These are phyloP conservation scores for Pristionchus exspectatus DNA, from an alignment of 2,888 invertebrate species.

Conservation along the genomic window DNA sequence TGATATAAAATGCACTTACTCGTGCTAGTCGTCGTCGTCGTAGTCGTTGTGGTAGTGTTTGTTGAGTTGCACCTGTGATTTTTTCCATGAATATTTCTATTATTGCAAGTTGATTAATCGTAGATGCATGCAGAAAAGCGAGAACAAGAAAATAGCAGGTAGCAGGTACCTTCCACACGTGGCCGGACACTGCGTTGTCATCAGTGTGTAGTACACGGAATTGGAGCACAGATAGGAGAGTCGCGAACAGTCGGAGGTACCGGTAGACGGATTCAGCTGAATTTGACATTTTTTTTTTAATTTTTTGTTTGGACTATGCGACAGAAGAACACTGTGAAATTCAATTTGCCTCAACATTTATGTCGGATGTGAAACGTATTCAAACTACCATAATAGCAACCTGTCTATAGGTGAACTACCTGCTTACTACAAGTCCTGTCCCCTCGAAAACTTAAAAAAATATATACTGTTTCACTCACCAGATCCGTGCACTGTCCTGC, in stretches of 20 bases:
- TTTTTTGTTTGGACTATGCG: neutral
- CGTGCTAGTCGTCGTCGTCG: neutral
- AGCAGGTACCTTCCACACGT: conserved; percentile 1
- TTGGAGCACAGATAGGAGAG: conserved; percentile 46
- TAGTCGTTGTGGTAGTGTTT: neutral
- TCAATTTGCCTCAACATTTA: too few species aligned
- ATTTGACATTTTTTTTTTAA: too few species aligned
- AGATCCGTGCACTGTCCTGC: neutral
- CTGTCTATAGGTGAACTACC: too few species aligned
- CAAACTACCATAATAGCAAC: too few species aligned
- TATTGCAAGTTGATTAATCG: neutral
- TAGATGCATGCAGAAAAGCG: too few species aligned
- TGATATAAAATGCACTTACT: neutral
- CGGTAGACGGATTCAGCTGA: conserved; percentile 39
- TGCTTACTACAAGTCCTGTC: too few species aligned
- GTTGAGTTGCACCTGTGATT: neutral
- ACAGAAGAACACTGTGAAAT: too few species aligned
- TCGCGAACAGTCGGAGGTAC: conserved; percentile 24
- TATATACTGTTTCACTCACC: neutral
- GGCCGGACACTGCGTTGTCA: conserved; percentile 39
- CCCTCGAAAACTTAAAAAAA: neutral
- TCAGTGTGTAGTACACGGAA: conserved; percentile 20
- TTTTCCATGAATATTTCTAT: neutral
- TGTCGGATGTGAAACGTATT: too few species aligned
- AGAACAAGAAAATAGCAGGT: too few species aligned